Conservation (phyloP, 2,797 vertebrate species). For the Tamandua tetradactyla region DNA sequence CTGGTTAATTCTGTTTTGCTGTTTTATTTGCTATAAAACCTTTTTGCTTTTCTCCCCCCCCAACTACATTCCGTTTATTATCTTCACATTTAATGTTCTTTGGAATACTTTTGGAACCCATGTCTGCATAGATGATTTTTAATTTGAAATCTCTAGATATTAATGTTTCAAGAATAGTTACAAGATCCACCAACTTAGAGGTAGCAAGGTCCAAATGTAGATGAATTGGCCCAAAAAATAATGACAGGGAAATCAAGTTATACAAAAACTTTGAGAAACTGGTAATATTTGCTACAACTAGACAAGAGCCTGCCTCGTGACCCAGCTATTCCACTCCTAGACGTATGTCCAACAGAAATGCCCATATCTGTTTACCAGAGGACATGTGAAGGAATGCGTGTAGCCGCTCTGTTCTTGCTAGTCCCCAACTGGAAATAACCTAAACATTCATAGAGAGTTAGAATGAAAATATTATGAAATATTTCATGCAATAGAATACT, state of each 20-base stretch:
- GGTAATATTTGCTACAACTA: neutral
- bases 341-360: too few relatives aligned
- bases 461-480: neutral
- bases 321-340: neutral
- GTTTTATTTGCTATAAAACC: neutral
- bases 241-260: neutral
- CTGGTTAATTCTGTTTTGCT: neutral
- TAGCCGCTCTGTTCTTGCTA: neutral
- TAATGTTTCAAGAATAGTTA: neutral
- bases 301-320: neutral
- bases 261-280: constrained; percentile 10
- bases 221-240: neutral
- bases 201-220: neutral
- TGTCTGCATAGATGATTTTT: neutral
- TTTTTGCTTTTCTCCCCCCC: neutral
- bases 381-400: neutral
- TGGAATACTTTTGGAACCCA: neutral
- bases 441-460: neutral
- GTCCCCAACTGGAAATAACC: neutral
- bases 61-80: neutral
- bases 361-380: neutral
- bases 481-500: neutral
- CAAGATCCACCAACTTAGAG: neutral
- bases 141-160: constrained; percentile 25
- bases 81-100: neutral